Evolutionary conservation across 2,113 vertebrate genomes (phyloP).

Genomic region (Peromyscus maniculatus): DNA sequence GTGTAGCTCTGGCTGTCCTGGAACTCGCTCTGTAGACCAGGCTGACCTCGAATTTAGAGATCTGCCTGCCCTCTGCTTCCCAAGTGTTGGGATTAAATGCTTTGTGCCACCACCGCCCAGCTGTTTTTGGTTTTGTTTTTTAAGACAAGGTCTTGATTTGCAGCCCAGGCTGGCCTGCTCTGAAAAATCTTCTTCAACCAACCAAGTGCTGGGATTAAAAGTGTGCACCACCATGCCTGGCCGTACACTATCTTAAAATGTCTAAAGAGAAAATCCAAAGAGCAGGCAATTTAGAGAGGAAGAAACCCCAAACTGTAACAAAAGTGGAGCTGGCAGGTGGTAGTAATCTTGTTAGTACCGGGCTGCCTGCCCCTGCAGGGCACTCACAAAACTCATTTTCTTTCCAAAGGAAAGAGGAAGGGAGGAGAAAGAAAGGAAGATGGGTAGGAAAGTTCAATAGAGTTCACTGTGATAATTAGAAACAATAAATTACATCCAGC

Average conservation of each 20-base stretch:
- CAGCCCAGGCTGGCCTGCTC: not conserved
- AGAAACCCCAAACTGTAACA: not conserved
- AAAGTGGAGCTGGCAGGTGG: not conserved
- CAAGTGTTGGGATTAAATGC: not conserved
- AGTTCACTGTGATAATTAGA: slow-evolving; percentile 46
- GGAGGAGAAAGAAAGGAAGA: not conserved
- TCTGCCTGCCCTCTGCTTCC: not conserved
- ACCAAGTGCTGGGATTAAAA: not conserved
- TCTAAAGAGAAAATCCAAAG: not conserved
- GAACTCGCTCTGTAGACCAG: not conserved
- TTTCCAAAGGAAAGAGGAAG: not conserved
- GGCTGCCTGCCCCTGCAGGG: not conserved
- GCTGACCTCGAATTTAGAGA: not conserved
- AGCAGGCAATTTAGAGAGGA: not conserved
- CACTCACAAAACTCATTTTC: not conserved
- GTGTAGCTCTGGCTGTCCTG: not conserved
- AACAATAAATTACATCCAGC: not conserved
- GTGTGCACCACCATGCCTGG: not conserved
- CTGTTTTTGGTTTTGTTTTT: not conserved
- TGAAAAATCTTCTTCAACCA: not conserved
- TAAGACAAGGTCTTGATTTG: not conserved
- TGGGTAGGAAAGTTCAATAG: not conserved
- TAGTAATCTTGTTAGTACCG: not conserved
- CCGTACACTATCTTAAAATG: not conserved
- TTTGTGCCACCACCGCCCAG: no score